Conservation (phyloP, 1,140 invertebrate genomes). For the Adelges cooleyi region DNA sequence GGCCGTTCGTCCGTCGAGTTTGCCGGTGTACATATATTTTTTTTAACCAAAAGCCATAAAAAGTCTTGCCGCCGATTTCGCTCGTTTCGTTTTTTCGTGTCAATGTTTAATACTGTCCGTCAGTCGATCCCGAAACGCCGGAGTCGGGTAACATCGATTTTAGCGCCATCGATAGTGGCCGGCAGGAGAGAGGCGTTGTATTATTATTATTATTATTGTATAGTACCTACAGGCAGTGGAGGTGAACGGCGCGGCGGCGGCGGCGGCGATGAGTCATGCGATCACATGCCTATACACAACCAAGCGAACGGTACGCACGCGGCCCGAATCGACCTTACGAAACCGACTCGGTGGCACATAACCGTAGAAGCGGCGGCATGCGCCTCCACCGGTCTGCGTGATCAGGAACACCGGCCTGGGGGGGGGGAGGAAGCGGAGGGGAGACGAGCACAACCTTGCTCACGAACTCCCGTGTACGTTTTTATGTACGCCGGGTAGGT, state of each 20-base stretch:
- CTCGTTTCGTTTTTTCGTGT: too few relatives aligned
- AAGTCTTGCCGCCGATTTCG: too few relatives aligned
- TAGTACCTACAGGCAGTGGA: too few relatives aligned
- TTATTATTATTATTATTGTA: too few relatives aligned
- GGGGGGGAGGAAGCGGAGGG: not conserved
- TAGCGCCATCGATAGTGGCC: not conserved
- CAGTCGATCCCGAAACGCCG: not conserved
- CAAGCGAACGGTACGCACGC: not conserved
- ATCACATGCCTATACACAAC: conserved; percentile 24
- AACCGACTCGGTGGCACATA: not conserved
- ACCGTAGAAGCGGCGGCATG: too few relatives aligned
- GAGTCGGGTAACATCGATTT: not conserved
- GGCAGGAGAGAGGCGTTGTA: not conserved
- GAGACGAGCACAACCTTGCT: not conserved
- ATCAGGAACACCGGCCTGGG: not conserved
- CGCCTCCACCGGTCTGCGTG: too few relatives aligned
- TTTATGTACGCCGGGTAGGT: not conserved
- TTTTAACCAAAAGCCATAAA: too few relatives aligned
- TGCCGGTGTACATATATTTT: too few relatives aligned
- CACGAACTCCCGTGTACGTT: not conserved
- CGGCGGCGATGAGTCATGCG: conserved; percentile 10
- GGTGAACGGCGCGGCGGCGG: not conserved
- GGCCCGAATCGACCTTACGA: conserved; percentile 24
- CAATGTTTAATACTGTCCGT: too few relatives aligned
- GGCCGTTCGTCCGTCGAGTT: too few relatives aligned